phyloP scores from a whole-genome alignment of 2,797 vertebrate species.

The Sorex maritimensis region DNA sequence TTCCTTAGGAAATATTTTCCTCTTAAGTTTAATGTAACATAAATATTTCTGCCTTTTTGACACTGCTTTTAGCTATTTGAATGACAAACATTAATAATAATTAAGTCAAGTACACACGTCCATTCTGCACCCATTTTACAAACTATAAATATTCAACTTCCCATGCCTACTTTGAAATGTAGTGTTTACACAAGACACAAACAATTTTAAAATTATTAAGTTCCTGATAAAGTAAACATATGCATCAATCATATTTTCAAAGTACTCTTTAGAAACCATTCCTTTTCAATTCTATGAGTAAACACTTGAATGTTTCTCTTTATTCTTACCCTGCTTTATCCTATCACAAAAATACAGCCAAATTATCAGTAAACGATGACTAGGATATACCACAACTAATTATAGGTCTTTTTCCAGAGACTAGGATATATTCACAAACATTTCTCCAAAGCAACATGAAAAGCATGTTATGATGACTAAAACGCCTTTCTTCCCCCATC shows the following conservation, averaged over 20 bases:
- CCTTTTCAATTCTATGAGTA: not conserved
- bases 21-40: slow-evolving; percentile 59
- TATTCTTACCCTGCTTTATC: not conserved
- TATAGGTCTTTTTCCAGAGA: not conserved
- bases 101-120: slow-evolving; percentile 54
- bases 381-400: not conserved
- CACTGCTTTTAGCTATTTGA: slow-evolving; percentile 62
- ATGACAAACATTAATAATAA: slow-evolving; percentile 68
- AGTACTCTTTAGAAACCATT: slow-evolving; percentile 5
- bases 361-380: not conserved
- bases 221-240: slow-evolving; percentile 32
- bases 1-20: slow-evolving; percentile 63
- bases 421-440: not conserved
- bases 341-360: not conserved
- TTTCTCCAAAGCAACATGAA: not conserved
- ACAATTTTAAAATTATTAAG: slow-evolving; percentile 58
- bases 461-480: not conserved
- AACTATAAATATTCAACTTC: slow-evolving; percentile 68
- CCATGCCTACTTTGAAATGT: slow-evolving; percentile 53
- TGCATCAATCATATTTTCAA: not conserved
- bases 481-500: not conserved
- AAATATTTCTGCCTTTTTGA: slow-evolving; percentile 70
- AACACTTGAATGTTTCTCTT: not conserved
- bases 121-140: slow-evolving; percentile 24
- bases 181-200: slow-evolving; percentile 44